A percentile compares a stretch with the other conserved stretches of the same genome.
These are phyloP conservation scores for Phaonia tiefii DNA, from an alignment of 2,888 invertebrate species.

Conservation along the genomic window DNA sequence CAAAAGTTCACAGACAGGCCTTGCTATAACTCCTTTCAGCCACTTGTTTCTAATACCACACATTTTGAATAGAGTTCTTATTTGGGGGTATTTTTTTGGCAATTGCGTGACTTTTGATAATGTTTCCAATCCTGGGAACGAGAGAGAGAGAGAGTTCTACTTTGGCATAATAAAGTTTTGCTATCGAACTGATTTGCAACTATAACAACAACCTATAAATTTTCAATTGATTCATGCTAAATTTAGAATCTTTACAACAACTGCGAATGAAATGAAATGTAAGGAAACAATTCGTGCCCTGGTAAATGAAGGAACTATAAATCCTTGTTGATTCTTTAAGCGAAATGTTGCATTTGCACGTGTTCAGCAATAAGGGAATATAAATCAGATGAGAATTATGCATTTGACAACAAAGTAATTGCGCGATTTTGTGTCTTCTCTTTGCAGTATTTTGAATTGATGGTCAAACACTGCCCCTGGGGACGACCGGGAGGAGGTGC, in stretches of 20 bases:
- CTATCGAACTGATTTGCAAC: constrained; percentile 70
- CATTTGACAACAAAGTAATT: neutral
- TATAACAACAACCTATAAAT: constrained; percentile 79
- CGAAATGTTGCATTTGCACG: neutral
- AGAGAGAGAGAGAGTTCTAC: constrained; percentile 24
- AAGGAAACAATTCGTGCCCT: neutral
- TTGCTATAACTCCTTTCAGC: neutral
- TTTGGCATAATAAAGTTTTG: constrained; percentile 51
- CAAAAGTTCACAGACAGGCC: too few relatives aligned
- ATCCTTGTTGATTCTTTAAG: too few relatives aligned
- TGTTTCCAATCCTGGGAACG: neutral
- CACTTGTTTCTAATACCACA: neutral
- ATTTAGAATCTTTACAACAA: constrained; percentile 46
- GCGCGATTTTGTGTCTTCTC: neutral
- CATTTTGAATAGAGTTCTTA: too few relatives aligned
- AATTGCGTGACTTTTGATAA: constrained; percentile 58
- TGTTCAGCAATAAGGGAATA: too few relatives aligned
- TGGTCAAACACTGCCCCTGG: constrained; percentile 89
- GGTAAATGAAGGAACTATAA: neutral
- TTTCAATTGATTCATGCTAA: constrained; percentile 51
- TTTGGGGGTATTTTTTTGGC: constrained; percentile 46
- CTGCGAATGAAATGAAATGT: neutral
- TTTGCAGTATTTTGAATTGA: constrained; percentile 83
- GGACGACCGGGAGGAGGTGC: constrained; percentile 89
- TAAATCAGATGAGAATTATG: neutral